Base-by-base conservation (phyloP, 2,113 vertebrate species). In the Percopsis transmontana region DNA sequence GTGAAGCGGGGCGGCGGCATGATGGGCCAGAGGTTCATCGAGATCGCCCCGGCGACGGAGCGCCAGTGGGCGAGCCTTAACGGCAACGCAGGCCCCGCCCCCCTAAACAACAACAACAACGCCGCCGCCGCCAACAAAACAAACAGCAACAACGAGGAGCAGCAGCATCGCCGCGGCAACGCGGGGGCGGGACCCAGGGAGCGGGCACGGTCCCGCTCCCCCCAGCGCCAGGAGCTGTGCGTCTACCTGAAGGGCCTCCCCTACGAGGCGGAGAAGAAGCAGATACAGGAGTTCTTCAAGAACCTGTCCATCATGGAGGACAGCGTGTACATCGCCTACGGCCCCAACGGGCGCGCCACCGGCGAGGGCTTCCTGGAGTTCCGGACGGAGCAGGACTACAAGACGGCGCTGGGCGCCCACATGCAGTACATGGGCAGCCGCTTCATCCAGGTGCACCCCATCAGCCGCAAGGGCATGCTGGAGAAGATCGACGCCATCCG, bases 401-500 rank as follows among this genome's bases (percentile, higher is more conserved):
- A 98, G 85, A 89, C 91, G 77, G 97, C 96, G 69, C 87, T 99
- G 2, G 94, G 95, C 68, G 94, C 95, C 81, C 97, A 99, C 86
- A 99, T 98, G 92, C 97, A 99, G 69, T 99, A 98, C 77, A 98
- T 99, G 94, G 97, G 97, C 42, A 95, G 92, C 81, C 94, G 97
- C 27, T 99, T 99, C 75, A 98, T 99, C 84, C 97, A 98, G 70
- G 97, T 99, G 61, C 97, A 97, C 76, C 96, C 96, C 16, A 96
- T 99, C 80, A 95, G 92, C 84, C 95, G 96, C 64, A 98, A 97
- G 84, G 96, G 93, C 68, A 99, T 98, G 96, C 85, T 96, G 85
- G 97, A 99, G 90, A 99, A 98, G 84, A 96, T 99, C 82, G 96
- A 98, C 62, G 18, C 84, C 27, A 97, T 98, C 80, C 93, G 96